Conservation (phyloP, 2,888 invertebrate genomes). For the Diogma glabrata region DNA sequence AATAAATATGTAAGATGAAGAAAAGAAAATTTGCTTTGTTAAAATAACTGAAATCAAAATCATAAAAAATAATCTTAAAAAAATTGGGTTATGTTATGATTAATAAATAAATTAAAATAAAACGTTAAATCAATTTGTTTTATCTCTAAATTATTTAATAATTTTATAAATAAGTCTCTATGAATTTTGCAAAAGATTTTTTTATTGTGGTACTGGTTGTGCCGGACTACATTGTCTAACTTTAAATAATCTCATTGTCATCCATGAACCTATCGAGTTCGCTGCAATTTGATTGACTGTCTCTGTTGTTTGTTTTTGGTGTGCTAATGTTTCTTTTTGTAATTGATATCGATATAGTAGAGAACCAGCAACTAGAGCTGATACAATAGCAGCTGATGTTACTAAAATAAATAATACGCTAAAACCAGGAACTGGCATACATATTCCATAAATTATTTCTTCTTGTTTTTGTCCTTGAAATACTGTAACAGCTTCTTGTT, state of each 20-base stretch:
- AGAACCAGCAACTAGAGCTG: constrained; percentile 75
- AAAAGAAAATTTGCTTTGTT: too few species aligned
- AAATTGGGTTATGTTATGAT: too few species aligned
- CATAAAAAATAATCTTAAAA: too few species aligned
- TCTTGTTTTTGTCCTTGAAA: constrained; percentile 80
- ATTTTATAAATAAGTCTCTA: too few species aligned
- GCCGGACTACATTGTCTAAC: constrained; percentile 29
- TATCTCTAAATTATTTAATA: too few species aligned
- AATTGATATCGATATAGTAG: constrained; percentile 66
- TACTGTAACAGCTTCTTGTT: constrained; percentile 71
- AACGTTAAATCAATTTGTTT: too few species aligned
- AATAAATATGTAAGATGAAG: too few species aligned
- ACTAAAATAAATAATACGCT: constrained; percentile 80
- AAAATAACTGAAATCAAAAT: too few species aligned
- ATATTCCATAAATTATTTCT: constrained; percentile 84
- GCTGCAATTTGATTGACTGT: constrained; percentile 33
- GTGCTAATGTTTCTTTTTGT: constrained; percentile 53
- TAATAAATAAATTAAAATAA: too few species aligned
- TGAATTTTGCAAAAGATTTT: too few species aligned
- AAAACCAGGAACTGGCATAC: constrained; percentile 81
- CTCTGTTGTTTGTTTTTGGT: constrained; percentile 42
- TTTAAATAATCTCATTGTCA: constrained; percentile 54
- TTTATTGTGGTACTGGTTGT: constrained; percentile 6
- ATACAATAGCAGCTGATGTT: constrained; percentile 75
- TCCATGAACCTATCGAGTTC: constrained; percentile 61